Percentiles rank a stretch among this genome's conserved stretches.
phyloP scores from a whole-genome alignment of 2,888 invertebrate species.

The Lumbricus terrestris region DNA sequence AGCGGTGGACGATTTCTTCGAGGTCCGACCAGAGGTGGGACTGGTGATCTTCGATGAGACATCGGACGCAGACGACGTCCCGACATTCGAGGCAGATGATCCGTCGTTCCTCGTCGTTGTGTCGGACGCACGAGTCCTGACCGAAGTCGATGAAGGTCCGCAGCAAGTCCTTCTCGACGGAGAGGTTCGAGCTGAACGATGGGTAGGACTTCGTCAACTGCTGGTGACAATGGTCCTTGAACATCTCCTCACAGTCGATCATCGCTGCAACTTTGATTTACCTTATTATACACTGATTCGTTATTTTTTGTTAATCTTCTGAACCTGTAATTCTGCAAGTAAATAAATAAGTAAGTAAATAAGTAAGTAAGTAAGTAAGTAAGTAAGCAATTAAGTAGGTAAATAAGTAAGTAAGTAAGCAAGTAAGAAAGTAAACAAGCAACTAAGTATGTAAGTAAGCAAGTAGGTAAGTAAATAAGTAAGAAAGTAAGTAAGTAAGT shows the following conservation, averaged over 20 bases:
- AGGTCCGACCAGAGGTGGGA: slow-evolving; percentile 14
- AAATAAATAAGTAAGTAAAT: too few species aligned
- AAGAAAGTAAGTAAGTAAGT: too few species aligned
- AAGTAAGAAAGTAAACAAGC: too few species aligned
- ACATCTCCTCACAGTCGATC: slow-evolving; percentile 4
- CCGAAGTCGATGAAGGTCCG: not conserved
- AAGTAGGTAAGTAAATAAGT: too few species aligned
- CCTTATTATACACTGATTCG: not conserved
- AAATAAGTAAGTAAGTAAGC: too few species aligned
- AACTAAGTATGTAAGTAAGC: too few species aligned
- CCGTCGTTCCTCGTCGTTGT: not conserved
- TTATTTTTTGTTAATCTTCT: not conserved
- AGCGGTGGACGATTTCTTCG: not conserved
- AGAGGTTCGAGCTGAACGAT: not conserved
- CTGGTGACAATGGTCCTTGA: not conserved
- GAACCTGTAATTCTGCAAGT: too few species aligned
- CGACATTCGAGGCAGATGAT: slow-evolving; percentile 14
- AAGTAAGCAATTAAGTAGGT: too few species aligned
- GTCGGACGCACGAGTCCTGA: not conserved
- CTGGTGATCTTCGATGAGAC: not conserved
- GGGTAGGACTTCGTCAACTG: not conserved
- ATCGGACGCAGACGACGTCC: not conserved
- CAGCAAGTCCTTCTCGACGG: not conserved
- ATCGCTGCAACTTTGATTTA: not conserved
- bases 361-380: too few species aligned